These are phyloP conservation scores for Heliconius melpomene DNA, from an alignment of 1,140 invertebrate species.

Conservation along the genomic window DNA sequence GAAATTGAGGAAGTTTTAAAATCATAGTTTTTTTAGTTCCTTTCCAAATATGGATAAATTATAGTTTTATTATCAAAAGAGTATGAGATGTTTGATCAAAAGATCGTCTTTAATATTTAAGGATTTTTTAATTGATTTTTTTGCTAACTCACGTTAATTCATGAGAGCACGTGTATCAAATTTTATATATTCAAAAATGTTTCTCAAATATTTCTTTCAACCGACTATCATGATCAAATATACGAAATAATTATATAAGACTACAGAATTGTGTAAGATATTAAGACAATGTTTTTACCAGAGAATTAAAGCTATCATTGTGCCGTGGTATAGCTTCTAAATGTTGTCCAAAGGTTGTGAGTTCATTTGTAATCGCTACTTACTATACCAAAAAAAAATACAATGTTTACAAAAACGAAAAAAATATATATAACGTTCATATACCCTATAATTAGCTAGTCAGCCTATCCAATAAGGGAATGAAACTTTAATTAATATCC, in stretches of 20 bases:
- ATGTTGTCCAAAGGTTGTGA: too few species aligned
- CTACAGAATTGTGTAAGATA: too few species aligned
- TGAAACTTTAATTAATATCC: slow-evolving; percentile 63
- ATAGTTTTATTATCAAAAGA: background rate
- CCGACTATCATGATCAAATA: too few species aligned
- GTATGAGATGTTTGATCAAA: background rate
- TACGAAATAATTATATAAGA: too few species aligned
- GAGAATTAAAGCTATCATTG: too few species aligned
- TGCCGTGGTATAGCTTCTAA: too few species aligned
- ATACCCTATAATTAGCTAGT: slow-evolving; percentile 22
- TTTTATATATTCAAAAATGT: too few species aligned
- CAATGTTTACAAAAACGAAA: background rate
- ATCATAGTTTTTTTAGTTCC: slow-evolving; percentile 23
- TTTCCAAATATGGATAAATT: background rate
- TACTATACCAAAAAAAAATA: background rate
- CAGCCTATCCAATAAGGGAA: slow-evolving; percentile 36
- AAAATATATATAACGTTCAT: background rate
- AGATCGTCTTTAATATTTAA: background rate
- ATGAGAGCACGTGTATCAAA: background rate
- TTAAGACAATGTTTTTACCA: too few species aligned
- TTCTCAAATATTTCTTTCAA: too few species aligned
- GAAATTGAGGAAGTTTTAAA: slow-evolving; percentile 30
- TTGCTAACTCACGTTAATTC: background rate
- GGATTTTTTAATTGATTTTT: background rate
- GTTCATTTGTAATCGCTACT: too few species aligned